Base-by-base conservation (phyloP, 2,113 vertebrate species). In the Lepus americanus region DNA sequence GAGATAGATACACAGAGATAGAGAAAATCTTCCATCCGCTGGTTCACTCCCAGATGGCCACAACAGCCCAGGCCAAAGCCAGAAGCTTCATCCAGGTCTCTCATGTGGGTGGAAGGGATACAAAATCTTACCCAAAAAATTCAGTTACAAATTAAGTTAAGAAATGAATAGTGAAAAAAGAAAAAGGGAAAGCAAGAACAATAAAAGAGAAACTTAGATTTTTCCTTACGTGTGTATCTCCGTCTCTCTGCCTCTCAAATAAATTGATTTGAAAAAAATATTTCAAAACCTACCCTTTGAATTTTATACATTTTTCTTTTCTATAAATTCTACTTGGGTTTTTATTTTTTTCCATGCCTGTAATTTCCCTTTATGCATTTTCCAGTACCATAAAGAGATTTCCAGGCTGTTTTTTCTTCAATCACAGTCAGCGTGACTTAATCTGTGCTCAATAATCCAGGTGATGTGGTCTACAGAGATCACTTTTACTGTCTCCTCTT, bases 351-450 rank as follows among this genome's bases (percentile, higher is more conserved):
- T 25, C 20, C 39, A 91, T 29, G 66, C 19, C 76, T 69, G 3
- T 87, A 51, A 74, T 81, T 19, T 67, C 19, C 84, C 23, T 67
- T 74, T 95, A 87, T 51, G 51, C 33, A 76, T 51, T 69, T 87
- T 82, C 69, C 76, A 51, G 82, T 9, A 49, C 23, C 49, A 20
- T 59, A 61, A 73, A 66, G 76, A 33, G 66, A 67, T 69, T 87
- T 81, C 76, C 76, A 92, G 73, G 33, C 8, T 80, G 55, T 66
- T 70, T 78, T 39, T 89, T 78, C 36, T 81, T 90, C 59, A 94
- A 91, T 64, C 27, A 64, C n/a, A 69, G 27, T 51, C 87, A 92
- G 5, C 31, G 49, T 67, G 49, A 13, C 31, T 82, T 49, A 87
- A 73, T 67, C n/a, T 82, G 23, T 11, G n/a, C 49, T 36, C 51